These are phyloP conservation scores for Galerucella pusilla DNA, from an alignment of 2,888 invertebrate species.

Conservation along the genomic window DNA sequence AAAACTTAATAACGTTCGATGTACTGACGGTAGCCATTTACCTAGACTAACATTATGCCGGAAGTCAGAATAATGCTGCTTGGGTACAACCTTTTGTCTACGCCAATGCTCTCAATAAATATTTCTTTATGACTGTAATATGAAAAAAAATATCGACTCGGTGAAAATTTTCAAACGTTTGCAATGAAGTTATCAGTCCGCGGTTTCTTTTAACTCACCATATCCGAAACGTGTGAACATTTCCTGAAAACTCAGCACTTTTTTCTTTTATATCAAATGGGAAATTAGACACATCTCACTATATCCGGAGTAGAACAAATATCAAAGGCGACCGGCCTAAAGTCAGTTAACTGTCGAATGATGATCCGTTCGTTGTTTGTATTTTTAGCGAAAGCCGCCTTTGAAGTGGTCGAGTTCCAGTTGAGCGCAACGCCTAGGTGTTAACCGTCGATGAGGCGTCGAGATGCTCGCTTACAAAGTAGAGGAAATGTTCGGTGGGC, in stretches of 20 bases:
- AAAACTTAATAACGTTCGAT: too few species aligned
- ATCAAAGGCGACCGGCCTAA: slow-evolving; percentile 58
- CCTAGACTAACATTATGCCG: too few species aligned
- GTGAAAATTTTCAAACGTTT: slow-evolving; percentile 6
- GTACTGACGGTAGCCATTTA: too few species aligned
- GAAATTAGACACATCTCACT: slow-evolving; percentile 16
- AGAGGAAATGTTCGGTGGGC: slow-evolving; percentile 62
- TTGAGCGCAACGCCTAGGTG: slow-evolving; percentile 62
- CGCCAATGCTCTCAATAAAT: not conserved
- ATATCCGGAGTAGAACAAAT: slow-evolving; percentile 31
- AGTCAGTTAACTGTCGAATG: slow-evolving; percentile 22
- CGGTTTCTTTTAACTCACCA: slow-evolving; percentile 13
- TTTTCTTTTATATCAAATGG: slow-evolving; percentile 14
- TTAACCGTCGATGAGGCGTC: slow-evolving; percentile 53
- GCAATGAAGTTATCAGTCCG: slow-evolving; percentile 12
- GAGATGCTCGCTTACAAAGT: slow-evolving; percentile 55
- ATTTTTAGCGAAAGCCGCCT: slow-evolving; percentile 61
- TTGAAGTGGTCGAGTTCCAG: slow-evolving; percentile 63
- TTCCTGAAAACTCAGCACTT: not conserved
- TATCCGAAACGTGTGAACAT: slow-evolving; percentile 13
- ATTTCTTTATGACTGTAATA: not conserved
- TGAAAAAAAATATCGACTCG: not conserved
- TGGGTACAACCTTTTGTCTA: not conserved
- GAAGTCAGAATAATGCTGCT: not conserved
- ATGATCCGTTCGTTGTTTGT: slow-evolving; percentile 58